Evolutionary conservation across 2,888 invertebrate genomes (phyloP).

Genomic region (Lepetodrilus schrolli): DNA sequence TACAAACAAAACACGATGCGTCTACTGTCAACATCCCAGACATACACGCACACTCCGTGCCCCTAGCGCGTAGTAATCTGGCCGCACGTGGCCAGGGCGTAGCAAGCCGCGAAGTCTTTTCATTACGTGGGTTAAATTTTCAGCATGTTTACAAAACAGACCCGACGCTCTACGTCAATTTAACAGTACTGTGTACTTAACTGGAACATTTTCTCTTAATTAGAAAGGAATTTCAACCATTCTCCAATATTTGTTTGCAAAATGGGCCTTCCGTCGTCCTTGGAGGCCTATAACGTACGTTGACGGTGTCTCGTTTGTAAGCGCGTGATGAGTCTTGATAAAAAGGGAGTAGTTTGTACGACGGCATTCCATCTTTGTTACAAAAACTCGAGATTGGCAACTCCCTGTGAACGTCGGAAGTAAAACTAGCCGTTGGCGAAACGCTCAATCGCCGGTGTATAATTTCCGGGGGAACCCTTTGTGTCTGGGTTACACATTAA

Average conservation of each 20-base stretch:
- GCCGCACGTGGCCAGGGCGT: constrained; percentile 4
- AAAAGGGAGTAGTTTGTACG: too few species aligned
- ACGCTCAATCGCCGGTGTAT: too few species aligned
- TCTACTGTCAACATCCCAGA: constrained; percentile 4
- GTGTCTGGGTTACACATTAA: too few species aligned
- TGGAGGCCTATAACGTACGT: too few species aligned
- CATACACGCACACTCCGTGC: neutral
- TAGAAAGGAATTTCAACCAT: neutral
- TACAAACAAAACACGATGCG: constrained; percentile 15
- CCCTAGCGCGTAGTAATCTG: neutral
- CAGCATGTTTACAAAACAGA: neutral
- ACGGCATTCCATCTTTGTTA: too few species aligned
- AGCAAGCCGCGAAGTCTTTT: neutral
- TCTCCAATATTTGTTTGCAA: neutral
- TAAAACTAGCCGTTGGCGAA: too few species aligned
- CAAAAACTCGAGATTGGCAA: too few species aligned
- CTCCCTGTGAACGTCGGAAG: too few species aligned
- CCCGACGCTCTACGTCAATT: neutral
- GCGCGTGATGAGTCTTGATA: too few species aligned
- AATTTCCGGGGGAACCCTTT: too few species aligned
- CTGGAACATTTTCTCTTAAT: neutral
- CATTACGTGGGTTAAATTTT: neutral
- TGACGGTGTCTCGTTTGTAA: too few species aligned
- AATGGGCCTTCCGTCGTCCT: too few species aligned
- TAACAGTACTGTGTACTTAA: neutral